phyloP scores from a whole-genome alignment of 2,888 invertebrate genomes.

The Cryptocheilus praepositus region DNA sequence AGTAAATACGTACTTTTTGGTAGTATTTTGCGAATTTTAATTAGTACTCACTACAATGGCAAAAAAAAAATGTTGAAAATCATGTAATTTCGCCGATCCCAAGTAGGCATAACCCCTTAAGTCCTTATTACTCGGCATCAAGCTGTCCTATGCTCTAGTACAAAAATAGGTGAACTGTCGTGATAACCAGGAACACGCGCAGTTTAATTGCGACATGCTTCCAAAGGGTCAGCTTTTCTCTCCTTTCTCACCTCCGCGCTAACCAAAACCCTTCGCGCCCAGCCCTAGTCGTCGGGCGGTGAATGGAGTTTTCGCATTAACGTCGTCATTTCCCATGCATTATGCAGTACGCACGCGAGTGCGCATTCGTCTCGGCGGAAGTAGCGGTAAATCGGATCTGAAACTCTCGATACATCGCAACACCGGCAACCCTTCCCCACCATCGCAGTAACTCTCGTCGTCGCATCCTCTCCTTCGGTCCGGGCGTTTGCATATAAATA shows the following conservation, averaged over 20 bases:
- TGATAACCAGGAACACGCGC: not conserved
- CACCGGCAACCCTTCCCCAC: constrained; percentile 9
- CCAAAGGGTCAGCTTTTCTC: not conserved
- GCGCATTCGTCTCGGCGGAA: constrained; percentile 49
- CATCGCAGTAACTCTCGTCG: constrained; percentile 9
- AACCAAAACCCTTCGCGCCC: constrained; percentile 5
- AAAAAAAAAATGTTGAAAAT: too few species aligned
- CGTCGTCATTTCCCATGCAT: constrained; percentile 58
- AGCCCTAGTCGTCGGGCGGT: constrained; percentile 17
- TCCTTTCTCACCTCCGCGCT: not conserved
- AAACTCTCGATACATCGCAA: constrained; percentile 50
- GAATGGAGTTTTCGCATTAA: constrained; percentile 60
- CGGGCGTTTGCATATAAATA: constrained; percentile 65
- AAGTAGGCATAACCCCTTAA: too few species aligned
- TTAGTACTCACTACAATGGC: too few species aligned
- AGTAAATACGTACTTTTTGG: too few species aligned
- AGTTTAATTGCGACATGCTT: not conserved
- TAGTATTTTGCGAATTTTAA: too few species aligned
- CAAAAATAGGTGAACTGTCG: too few species aligned
- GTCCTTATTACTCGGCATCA: too few species aligned
- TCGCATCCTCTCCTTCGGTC: not conserved
- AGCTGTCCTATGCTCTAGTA: too few species aligned
- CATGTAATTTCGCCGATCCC: too few species aligned
- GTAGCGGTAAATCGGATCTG: constrained; percentile 61
- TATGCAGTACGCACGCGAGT: constrained; percentile 50